Base-by-base conservation (phyloP, 2,888 invertebrate species). In the Eupeodes luniger region DNA sequence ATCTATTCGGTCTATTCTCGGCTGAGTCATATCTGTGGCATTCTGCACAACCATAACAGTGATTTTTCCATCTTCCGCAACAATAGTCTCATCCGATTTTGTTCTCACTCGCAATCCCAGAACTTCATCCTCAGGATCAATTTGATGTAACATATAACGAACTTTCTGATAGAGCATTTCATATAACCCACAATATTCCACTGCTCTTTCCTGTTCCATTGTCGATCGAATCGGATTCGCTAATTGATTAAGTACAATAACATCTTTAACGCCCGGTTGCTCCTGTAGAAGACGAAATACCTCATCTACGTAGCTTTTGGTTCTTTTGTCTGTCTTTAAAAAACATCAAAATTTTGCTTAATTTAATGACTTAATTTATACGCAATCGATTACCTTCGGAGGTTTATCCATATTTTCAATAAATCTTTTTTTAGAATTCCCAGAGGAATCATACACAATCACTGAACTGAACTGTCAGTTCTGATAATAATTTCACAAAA, bases 151-250 rank as follows among this genome's bases (percentile, higher is more conserved):
- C 40, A 91, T 91, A n/a, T 91, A 91, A 19, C 91, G 90, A 0
- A 92, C 91, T 85, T 93, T 93, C 10, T 92, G 91, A 4, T 91
- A 90, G 11, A 93, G 82, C 53, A 91, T 91, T 57, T 92, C 93
- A 83, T 92, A 93, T 5, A 92, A 90, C 0, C 93, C 93, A 77
- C 92, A 92, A 85, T 92, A 90, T 76, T 92, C 91, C 40, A 93
- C 86, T 10, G 93, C 91, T 10, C 89, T 85, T 19, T 89, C 78
- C 0, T 89, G 78, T 1, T 90, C 89, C 93, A 93, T 92, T 9
- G 93, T 91, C 0, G 92, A 91, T 66, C 92, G 92, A 0, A 93
- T 84, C 0, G 93, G 93, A 89, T 93, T 92, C 2, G 93, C 92
- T 4, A 90, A 89, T 12, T 90, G 90, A 69, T 93, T 93, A 79